phyloP scores from a whole-genome alignment of 2,888 invertebrate species.

The Meiosimyza decipiens region DNA sequence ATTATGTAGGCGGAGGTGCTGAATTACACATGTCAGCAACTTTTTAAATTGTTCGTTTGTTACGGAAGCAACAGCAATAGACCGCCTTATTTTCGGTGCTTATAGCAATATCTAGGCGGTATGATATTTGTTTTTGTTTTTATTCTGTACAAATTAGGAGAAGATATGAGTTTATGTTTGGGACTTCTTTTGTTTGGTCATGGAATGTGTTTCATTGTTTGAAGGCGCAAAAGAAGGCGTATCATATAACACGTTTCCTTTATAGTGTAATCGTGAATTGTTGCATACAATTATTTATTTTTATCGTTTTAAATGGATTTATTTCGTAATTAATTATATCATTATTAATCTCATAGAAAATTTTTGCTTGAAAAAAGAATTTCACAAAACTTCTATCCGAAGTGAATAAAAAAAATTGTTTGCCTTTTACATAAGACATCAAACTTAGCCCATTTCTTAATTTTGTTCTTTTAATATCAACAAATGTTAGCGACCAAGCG shows the following conservation, averaged over 20 bases:
- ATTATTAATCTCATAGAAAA: no score
- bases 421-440: no score
- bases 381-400: no score
- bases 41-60: slow-evolving; percentile 59
- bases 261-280: background rate
- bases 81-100: slow-evolving; percentile 53
- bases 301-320: no score
- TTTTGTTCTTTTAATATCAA: no score
- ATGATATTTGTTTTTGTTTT: background rate
- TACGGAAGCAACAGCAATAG: slow-evolving; percentile 54
- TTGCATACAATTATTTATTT: no score
- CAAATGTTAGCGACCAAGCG: no score
- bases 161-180: background rate
- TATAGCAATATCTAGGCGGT: background rate
- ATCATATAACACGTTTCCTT: slow-evolving; percentile 30
- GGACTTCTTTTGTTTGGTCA: background rate
- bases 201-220: slow-evolving; percentile 23
- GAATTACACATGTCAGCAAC: slow-evolving; percentile 58
- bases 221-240: slow-evolving; percentile 30
- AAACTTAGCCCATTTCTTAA: no score
- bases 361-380: no score
- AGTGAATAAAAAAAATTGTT: no score
- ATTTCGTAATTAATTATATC: no score
- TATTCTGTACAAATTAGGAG: slow-evolving; percentile 17
- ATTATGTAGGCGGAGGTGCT: slow-evolving; percentile 49